phyloP scores from a whole-genome alignment of 2,797 vertebrate genomes.

The Acrossocheilus fasciatus region DNA sequence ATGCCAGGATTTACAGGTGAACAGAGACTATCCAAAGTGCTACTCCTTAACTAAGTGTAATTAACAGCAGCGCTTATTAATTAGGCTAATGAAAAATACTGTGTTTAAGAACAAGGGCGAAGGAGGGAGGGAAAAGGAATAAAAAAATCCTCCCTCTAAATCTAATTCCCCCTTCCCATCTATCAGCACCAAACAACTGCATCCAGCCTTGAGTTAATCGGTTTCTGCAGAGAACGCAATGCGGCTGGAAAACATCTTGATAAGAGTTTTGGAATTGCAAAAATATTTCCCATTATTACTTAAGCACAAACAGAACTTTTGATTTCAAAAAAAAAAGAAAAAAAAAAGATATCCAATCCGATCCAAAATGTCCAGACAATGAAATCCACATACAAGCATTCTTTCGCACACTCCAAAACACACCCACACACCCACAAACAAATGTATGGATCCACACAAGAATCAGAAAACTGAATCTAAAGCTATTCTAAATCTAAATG shows the following conservation, averaged over 20 bases:
- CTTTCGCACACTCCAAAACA: conserved; percentile 33
- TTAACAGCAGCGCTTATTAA: conserved; percentile 66
- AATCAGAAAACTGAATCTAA: conserved; percentile 25
- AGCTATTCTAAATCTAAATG: conserved; percentile 37
- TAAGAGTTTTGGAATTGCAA: conserved; percentile 7
- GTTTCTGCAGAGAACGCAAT: conserved; percentile 1
- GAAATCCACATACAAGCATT: conserved; percentile 47
- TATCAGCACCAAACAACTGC: conserved; percentile 26
- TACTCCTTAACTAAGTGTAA: conserved; percentile 61
- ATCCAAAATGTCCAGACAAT: conserved; percentile 21
- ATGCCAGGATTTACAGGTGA: conserved; percentile 51
- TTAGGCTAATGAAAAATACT: conserved; percentile 69
- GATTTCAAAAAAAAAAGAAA: not conserved
- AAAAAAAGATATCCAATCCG: not conserved
- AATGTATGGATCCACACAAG: conserved; percentile 14
- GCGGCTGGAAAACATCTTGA: not conserved
- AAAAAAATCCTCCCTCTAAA: conserved; percentile 40
- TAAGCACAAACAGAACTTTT: not conserved
- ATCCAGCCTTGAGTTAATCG: conserved; percentile 21
- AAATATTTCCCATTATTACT: conserved; percentile 3
- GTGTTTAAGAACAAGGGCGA: conserved; percentile 51
- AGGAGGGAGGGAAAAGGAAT: conserved; percentile 1
- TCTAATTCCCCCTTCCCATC: conserved; percentile 1
- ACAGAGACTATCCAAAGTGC: conserved; percentile 50
- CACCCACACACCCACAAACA: conserved; percentile 30